A percentile compares a stretch with the other conserved stretches of the same genome.
These are phyloP conservation scores for Brachionus angularis DNA, from an alignment of 1,140 invertebrate genomes.

Conservation along the genomic window DNA sequence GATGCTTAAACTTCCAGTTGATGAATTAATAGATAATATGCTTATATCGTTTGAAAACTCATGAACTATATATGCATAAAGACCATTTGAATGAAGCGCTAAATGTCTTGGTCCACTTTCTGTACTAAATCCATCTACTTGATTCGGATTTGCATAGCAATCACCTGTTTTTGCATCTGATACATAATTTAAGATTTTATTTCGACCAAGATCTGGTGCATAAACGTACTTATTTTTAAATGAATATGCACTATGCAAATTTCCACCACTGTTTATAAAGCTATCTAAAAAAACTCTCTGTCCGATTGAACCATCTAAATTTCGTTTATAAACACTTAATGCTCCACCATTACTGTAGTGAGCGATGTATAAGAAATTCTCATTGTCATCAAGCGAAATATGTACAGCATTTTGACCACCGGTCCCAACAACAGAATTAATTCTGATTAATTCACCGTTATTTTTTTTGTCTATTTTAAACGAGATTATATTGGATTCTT, in stretches of 20 bases:
- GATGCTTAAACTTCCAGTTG: constrained; percentile 1
- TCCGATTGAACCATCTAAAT: constrained; percentile 9
- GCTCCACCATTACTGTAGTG: constrained; percentile 3
- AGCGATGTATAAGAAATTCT: constrained; percentile 14
- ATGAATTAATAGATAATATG: not conserved
- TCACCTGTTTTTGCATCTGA: constrained; percentile 7
- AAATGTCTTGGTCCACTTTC: constrained; percentile 22
- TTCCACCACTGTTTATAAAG: constrained; percentile 21
- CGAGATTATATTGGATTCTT: constrained; percentile 32
- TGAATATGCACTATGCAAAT: constrained; percentile 30
- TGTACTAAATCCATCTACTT: not conserved
- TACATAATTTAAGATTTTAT: constrained; percentile 24
- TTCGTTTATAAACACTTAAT: constrained; percentile 30
- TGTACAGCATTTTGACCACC: constrained; percentile 33
- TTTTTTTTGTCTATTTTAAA: constrained; percentile 39
- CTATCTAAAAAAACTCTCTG: constrained; percentile 31
- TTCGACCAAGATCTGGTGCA: constrained; percentile 19
- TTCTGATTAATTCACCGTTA: constrained; percentile 18
- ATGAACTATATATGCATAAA: constrained; percentile 32
- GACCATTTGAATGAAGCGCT: constrained; percentile 24
- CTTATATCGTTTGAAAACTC: constrained; percentile 34
- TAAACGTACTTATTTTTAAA: constrained; percentile 38
- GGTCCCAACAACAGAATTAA: constrained; percentile 3
- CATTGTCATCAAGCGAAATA: constrained; percentile 17
- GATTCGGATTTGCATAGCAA: constrained; percentile 3